These are phyloP conservation scores for Psilopsiagon aymara DNA, from an alignment of 2,113 vertebrate species.

Conservation along the genomic window DNA sequence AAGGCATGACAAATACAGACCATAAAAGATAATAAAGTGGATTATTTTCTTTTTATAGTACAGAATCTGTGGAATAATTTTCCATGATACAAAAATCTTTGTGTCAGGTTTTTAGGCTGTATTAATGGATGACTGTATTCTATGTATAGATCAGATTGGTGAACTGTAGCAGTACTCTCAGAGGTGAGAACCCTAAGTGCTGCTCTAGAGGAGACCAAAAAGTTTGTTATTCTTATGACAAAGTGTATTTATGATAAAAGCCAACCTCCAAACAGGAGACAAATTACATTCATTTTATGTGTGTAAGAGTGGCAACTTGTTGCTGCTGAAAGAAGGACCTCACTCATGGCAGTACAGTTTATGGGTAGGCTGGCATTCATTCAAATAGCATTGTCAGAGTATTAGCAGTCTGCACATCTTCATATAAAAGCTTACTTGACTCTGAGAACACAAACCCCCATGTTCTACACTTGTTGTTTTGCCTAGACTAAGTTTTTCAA, in stretches of 20 bases:
- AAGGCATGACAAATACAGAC: not conserved
- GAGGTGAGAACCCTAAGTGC: not conserved
- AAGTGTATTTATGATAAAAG: not conserved
- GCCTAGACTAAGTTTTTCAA: not conserved
- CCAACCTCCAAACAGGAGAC: not conserved
- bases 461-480: not conserved
- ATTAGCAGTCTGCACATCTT: not conserved
- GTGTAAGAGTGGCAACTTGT: not conserved
- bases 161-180: not conserved
- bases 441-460: not conserved
- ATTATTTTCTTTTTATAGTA: not conserved
- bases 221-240: constrained; percentile 1
- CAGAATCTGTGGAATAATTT: not conserved
- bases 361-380: not conserved
- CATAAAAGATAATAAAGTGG: not conserved
- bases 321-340: not conserved
- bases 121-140: not conserved
- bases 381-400: not conserved
- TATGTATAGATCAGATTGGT: not conserved
- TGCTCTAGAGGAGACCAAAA: constrained; percentile 46
- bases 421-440: not conserved
- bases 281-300: fast-evolving
- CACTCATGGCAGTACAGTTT: not conserved
- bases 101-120: not conserved
- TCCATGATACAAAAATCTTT: not conserved